phyloP scores from a whole-genome alignment of 2,797 vertebrate genomes.

The Brotula barbata region DNA sequence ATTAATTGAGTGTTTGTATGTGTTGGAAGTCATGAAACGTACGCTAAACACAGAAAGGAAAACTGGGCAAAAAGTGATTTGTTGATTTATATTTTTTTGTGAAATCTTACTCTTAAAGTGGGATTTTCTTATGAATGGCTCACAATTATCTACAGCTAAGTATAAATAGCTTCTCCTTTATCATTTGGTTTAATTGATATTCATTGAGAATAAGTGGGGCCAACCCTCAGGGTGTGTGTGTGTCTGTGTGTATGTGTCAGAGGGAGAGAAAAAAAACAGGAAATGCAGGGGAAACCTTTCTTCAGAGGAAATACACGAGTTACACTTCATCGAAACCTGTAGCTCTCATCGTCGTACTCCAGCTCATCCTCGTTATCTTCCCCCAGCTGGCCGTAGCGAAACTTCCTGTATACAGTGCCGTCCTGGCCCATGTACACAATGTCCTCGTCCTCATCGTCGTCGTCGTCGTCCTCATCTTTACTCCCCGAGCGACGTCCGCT shows the following conservation, averaged over 20 bases:
- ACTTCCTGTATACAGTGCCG: conserved; percentile 92
- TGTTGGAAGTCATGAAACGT: conserved; percentile 1
- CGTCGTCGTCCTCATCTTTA: conserved; percentile 56
- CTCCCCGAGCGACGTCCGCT: conserved; percentile 63
- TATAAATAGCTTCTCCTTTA: conserved; percentile 58
- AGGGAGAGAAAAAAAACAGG: conserved; percentile 18
- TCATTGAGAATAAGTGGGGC: conserved; percentile 52
- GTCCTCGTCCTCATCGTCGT: conserved; percentile 86
- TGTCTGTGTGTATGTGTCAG: not conserved
- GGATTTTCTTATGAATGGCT: too few species aligned
- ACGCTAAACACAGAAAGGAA: conserved; percentile 37
- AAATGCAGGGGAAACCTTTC: not conserved
- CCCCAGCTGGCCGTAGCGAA: conserved; percentile 88
- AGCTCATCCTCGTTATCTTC: conserved; percentile 89
- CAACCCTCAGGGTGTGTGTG: conserved; percentile 35
- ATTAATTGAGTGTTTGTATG: conserved; percentile 8
- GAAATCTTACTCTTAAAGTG: too few species aligned
- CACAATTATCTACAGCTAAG: conserved; percentile 31
- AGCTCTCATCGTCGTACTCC: conserved; percentile 95
- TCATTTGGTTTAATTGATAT: conserved; percentile 52
- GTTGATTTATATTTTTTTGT: too few species aligned
- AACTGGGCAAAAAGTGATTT: conserved; percentile 12
- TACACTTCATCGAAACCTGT: conserved; percentile 82
- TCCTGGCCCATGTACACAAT: conserved; percentile 97
- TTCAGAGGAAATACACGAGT: not conserved